phyloP scores from a whole-genome alignment of 2,797 vertebrate genomes.

The Brotogeris chrysoptera region DNA sequence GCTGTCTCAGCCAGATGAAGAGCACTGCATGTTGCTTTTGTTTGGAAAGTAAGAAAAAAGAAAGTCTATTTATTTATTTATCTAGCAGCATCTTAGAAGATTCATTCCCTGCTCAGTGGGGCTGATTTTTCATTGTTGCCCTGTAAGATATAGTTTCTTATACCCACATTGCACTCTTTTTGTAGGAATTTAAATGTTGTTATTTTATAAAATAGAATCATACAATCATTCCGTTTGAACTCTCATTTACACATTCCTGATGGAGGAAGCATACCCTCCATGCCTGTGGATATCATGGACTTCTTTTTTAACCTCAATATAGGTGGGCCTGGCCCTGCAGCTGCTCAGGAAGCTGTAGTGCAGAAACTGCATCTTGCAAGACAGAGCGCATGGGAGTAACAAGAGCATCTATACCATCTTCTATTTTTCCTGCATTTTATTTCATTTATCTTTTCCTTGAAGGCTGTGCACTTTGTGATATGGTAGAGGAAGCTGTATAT shows the following conservation, averaged over 20 bases:
- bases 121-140: neutral
- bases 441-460: neutral
- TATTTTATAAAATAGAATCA: neutral
- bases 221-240: neutral
- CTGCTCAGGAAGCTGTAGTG: neutral
- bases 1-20: slow-evolving; percentile 45
- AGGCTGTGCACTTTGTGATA: neutral
- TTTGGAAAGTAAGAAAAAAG: slow-evolving; percentile 31
- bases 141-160: neutral
- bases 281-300: neutral
- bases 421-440: neutral
- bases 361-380: neutral
- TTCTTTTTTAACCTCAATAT: neutral
- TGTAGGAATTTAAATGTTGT: neutral
- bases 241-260: neutral
- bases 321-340: neutral
- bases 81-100: slow-evolving; percentile 22
- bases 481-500: neutral
- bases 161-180: neutral
- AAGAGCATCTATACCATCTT: neutral
- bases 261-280: neutral
- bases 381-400: neutral
- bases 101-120: neutral
- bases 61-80: slow-evolving; percentile 60
- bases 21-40: slow-evolving; percentile 7